Percentiles rank a stretch among this genome's conserved stretches.
Conservation (phyloP, 1,140 invertebrate genomes). For the Drosophila ambigua region DNA sequence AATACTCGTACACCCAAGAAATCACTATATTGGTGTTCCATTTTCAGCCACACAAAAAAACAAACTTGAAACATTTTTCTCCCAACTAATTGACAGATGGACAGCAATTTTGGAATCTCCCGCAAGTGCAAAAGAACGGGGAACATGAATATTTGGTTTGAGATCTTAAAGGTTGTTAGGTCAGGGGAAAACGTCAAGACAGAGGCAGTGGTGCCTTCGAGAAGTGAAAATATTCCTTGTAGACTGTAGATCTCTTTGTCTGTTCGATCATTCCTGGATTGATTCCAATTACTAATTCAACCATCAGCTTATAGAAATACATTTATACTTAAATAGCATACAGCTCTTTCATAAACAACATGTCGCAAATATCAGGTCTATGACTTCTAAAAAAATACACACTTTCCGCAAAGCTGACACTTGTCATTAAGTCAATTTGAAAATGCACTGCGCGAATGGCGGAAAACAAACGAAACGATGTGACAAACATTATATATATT, state of each 20-base stretch:
- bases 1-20: slow-evolving; percentile 21
- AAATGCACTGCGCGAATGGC: slow-evolving; percentile 68
- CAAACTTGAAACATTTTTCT: slow-evolving; percentile 8
- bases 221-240: neutral
- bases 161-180: neutral
- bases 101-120: slow-evolving; percentile 32
- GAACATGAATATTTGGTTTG: slow-evolving; percentile 5
- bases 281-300: neutral
- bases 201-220: no score
- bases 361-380: slow-evolving; percentile 36
- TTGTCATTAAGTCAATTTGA: slow-evolving; percentile 72
- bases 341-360: slow-evolving; percentile 54
- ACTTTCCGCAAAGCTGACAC: slow-evolving; percentile 56
- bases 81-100: slow-evolving; percentile 22
- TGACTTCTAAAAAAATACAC: slow-evolving; percentile 43
- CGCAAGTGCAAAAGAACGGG: slow-evolving; percentile 9
- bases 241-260: neutral
- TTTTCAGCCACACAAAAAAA: slow-evolving; percentile 6
- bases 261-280: neutral
- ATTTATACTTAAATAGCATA: slow-evolving; percentile 22
- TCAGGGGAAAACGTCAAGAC: no score
- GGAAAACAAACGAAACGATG: slow-evolving; percentile 26
- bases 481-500: slow-evolving; percentile 11
- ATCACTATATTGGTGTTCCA: slow-evolving; percentile 32
- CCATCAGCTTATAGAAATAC: neutral